Base-by-base conservation (phyloP, 2,113 vertebrate genomes). In the Polypterus senegalus region DNA sequence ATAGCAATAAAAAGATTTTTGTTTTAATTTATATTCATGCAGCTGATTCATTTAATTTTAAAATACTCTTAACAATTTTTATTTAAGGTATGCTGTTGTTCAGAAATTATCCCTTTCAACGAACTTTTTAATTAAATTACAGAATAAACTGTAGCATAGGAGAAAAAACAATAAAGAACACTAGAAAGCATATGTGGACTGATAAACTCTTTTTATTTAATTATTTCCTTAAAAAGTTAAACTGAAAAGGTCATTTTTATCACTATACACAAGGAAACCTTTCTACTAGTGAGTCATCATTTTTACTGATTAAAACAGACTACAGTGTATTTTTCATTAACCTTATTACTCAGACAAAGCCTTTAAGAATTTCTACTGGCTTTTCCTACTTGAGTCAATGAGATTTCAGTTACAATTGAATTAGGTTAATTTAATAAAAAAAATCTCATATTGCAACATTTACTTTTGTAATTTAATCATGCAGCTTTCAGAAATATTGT, bases 401-500 rank as follows among this genome's bases (percentile, higher is more conserved):
- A 72, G 53, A 66, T 49, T 58, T 64, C 27, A 46, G 44, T 68
- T 7, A 67, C 57, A 77, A 81, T 75, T 57, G 76, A 83, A 82
- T 73, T 70, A 69, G 77, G 85, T 9, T 77, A 66, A 72, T 85
- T 84, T 75, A 2, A 27, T 27, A 82, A 77, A 62, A 69, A 77
- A 83, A 88, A 87, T 79, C 68, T 71, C 75, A 60, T 85, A 81
- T 81, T 76, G 67, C 59, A 75, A 78, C 73, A 73, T 80, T 78
- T 73, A 69, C 62, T 79, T 77, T 75, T 74, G 75, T 85, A 85
- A 88, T 75, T 74, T 77, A 69, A 85, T 89, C 84, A 85, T 8
- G 68, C 79, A 85, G 79, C 84, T 86, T 83, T 88, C 80, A 87
- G 82, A 82, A 83, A 81, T 78, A 85, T 69, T 68, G 57, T 77